Conservation (phyloP, 1,140 invertebrate species). For the Cardiocondyla obscurior region DNA sequence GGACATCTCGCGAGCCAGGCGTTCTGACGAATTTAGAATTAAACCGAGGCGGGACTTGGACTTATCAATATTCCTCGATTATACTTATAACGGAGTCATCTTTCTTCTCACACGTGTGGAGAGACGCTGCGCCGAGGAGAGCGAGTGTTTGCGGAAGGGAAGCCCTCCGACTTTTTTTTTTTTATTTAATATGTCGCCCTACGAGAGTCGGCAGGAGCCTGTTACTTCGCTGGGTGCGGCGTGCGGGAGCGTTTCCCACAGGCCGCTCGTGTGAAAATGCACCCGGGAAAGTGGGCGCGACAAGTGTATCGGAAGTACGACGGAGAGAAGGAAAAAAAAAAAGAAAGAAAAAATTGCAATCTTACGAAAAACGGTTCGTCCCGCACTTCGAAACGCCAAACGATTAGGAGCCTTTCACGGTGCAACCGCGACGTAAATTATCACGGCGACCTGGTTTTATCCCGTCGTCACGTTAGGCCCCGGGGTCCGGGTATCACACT, state of each 20-base stretch:
- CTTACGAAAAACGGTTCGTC: background rate
- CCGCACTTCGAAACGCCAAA: background rate
- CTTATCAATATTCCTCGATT: conserved; percentile 53
- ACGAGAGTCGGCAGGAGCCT: conserved; percentile 50
- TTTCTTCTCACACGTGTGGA: conserved; percentile 3
- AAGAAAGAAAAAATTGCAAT: background rate
- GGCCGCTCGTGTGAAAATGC: conserved; percentile 77
- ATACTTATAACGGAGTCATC: conserved; percentile 41
- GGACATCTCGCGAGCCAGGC: background rate
- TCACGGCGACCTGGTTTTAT: conserved; percentile 30
- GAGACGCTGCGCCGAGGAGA: conserved; percentile 22
- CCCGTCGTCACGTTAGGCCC: background rate
- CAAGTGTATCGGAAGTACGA: conserved; percentile 68
- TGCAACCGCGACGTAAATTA: background rate
- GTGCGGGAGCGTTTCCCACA: conserved; percentile 76
- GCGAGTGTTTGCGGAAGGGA: conserved; percentile 71
- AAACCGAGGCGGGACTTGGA: background rate
- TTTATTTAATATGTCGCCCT: conserved; percentile 66
- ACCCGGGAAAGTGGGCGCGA: conserved; percentile 76
- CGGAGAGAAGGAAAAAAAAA: no score
- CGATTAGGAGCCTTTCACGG: conserved; percentile 10
- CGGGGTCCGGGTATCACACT: conserved; percentile 58
- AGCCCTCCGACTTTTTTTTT: conserved; percentile 68
- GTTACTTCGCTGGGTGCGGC: conserved; percentile 66
- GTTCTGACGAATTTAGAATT: conserved; percentile 38